Evolutionary conservation across 2,888 invertebrate genomes (phyloP).

Genomic region (Ligdia adustata): DNA sequence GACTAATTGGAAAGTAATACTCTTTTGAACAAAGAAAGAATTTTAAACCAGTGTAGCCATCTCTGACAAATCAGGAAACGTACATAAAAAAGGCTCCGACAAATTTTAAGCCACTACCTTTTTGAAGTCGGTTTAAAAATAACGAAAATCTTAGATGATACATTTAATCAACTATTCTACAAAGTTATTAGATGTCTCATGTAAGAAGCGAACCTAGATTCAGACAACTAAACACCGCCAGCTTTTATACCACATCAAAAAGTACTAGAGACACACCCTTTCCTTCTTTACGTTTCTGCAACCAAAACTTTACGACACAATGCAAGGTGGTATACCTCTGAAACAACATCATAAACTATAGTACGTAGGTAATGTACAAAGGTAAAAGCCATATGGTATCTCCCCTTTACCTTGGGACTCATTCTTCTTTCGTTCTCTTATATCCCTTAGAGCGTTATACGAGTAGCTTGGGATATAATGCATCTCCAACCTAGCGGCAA

Average conservation of each 20-base stretch:
- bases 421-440: constrained; percentile 51
- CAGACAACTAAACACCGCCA: neutral
- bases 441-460: constrained; percentile 58
- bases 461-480: constrained; percentile 52
- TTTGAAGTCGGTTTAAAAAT: too few relatives aligned
- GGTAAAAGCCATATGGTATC: constrained; percentile 35
- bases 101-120: too few relatives aligned
- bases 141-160: too few relatives aligned
- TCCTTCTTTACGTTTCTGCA: constrained; percentile 21
- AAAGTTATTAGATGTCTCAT: too few relatives aligned
- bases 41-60: too few relatives aligned
- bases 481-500: constrained; percentile 52
- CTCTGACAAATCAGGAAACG: too few relatives aligned
- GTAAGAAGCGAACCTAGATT: neutral
- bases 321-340: constrained; percentile 16
- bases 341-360: constrained; percentile 31
- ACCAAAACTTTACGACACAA: constrained; percentile 29
- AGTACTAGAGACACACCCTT: constrained; percentile 11
- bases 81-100: too few relatives aligned
- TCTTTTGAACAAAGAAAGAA: too few relatives aligned
- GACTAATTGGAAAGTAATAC: too few relatives aligned
- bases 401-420: constrained; percentile 62
- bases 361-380: constrained; percentile 22
- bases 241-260: constrained; percentile 6
- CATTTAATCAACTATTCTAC: too few relatives aligned